phyloP scores from a whole-genome alignment of 2,113 vertebrate species.

The Taurulus bubalis region DNA sequence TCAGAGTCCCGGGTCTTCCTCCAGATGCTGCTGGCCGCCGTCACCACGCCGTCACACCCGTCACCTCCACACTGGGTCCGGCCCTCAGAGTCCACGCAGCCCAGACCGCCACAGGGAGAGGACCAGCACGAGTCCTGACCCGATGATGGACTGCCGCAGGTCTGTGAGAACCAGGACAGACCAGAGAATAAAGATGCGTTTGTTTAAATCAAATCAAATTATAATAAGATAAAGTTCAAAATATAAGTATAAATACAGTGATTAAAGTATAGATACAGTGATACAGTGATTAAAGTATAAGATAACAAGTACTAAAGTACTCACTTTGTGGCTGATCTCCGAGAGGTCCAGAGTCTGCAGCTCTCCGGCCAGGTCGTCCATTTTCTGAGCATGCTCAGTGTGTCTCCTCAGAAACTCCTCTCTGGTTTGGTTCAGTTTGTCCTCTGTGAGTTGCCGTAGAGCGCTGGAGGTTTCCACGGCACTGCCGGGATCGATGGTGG shows the following conservation, averaged over 20 bases:
- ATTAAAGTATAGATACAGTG: too few relatives aligned
- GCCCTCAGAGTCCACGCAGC: slow-evolving; percentile 86
- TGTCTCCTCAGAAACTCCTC: slow-evolving; percentile 86
- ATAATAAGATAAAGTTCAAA: not conserved
- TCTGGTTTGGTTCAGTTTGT: slow-evolving; percentile 85
- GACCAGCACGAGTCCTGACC: slow-evolving; percentile 82
- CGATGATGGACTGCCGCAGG: slow-evolving; percentile 84
- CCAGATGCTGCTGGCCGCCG: slow-evolving; percentile 84
- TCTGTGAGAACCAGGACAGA: slow-evolving; percentile 78
- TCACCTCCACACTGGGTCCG: slow-evolving; percentile 88
- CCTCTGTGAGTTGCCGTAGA: slow-evolving; percentile 85
- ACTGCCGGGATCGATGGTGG: slow-evolving; percentile 82
- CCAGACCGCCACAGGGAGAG: slow-evolving; percentile 88
- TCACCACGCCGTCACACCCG: slow-evolving; percentile 88
- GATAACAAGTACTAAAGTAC: too few relatives aligned
- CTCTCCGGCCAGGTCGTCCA: slow-evolving; percentile 93
- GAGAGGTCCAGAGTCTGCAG: slow-evolving; percentile 93
- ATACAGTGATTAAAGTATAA: too few relatives aligned
- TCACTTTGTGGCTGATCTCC: slow-evolving; percentile 70
- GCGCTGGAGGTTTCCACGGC: slow-evolving; percentile 82
- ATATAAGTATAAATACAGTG: not conserved
- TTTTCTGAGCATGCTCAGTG: slow-evolving; percentile 87
- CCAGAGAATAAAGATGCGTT: not conserved
- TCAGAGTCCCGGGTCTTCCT: slow-evolving; percentile 90
- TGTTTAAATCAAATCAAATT: not conserved